Conservation (phyloP, 1,140 invertebrate genomes). For the Atta texana region DNA sequence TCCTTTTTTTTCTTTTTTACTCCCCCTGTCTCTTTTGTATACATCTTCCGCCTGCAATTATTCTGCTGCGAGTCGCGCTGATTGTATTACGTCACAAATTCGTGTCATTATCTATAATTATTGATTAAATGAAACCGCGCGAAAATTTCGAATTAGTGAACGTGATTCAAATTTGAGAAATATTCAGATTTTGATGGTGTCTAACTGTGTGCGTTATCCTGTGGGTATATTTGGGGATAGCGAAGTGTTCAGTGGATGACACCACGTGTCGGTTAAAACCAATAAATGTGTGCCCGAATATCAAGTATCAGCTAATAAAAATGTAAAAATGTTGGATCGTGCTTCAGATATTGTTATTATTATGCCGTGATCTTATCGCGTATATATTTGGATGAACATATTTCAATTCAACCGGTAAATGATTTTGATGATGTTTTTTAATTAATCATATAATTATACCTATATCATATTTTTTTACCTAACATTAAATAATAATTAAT, state of each 20-base stretch:
- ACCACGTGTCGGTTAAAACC: constrained; percentile 72
- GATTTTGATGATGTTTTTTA: constrained; percentile 8
- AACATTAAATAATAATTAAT: background rate
- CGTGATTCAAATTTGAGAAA: constrained; percentile 10
- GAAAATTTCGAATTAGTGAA: constrained; percentile 8
- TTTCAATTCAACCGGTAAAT: constrained; percentile 66
- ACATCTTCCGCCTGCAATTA: constrained; percentile 14
- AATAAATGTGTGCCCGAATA: constrained; percentile 67
- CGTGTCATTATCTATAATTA: background rate
- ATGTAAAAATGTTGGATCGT: constrained; percentile 71
- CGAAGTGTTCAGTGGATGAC: constrained; percentile 47
- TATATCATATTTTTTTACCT: constrained; percentile 12
- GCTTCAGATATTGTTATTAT: constrained; percentile 58
- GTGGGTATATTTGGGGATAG: background rate
- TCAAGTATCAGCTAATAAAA: constrained; percentile 68
- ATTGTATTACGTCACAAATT: constrained; percentile 22
- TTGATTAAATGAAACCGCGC: background rate
- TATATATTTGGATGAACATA: constrained; percentile 45
- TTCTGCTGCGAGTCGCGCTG: background rate
- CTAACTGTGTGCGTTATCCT: constrained; percentile 38
- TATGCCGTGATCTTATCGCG: constrained; percentile 62
- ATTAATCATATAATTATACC: background rate
- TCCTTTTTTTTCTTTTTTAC: constrained; percentile 54
- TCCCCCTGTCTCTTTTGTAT: background rate
- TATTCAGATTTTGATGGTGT: constrained; percentile 23